Percentiles rank a stretch among this genome's conserved stretches.
phyloP scores from a whole-genome alignment of 2,113 vertebrate species.

The Neopipo cinnamomea region DNA sequence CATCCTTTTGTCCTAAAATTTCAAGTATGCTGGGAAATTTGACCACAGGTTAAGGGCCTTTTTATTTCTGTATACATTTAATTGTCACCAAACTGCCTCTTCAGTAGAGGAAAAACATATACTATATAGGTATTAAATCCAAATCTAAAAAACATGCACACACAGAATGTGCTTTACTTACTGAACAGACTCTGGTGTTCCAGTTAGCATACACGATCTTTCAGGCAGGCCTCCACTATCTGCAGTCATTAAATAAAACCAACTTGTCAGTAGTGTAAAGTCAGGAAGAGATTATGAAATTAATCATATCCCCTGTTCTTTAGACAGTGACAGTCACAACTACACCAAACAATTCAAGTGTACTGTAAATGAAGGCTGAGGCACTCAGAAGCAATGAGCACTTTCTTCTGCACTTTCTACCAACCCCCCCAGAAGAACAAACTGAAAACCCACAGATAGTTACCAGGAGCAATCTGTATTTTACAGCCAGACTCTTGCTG shows the following conservation, averaged over 20 bases:
- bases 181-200: slow-evolving; percentile 91
- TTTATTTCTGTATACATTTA: neutral
- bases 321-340: accelerated
- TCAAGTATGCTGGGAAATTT: neutral
- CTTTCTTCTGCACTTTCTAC: neutral
- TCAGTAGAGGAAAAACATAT: neutral
- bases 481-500: slow-evolving; percentile 98
- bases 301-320: neutral
- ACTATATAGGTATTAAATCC: neutral
- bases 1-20: neutral
- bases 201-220: slow-evolving; percentile 93
- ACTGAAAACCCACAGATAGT: neutral
- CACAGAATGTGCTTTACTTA: slow-evolving; percentile 73
- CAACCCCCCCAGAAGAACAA: accelerated
- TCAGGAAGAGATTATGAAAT: neutral
- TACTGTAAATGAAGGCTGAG: neutral
- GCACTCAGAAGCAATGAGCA: neutral
- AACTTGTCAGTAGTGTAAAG: neutral
- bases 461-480: slow-evolving; percentile 98
- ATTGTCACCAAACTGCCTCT: neutral
- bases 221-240: slow-evolving; percentile 97
- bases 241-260: slow-evolving; percentile 41
- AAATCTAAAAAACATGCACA: neutral
- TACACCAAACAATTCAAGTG: neutral
- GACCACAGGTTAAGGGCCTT: neutral